These are phyloP conservation scores for Pseudomyrmex flavicornis DNA, from an alignment of 1,140 invertebrate species.

Conservation along the genomic window DNA sequence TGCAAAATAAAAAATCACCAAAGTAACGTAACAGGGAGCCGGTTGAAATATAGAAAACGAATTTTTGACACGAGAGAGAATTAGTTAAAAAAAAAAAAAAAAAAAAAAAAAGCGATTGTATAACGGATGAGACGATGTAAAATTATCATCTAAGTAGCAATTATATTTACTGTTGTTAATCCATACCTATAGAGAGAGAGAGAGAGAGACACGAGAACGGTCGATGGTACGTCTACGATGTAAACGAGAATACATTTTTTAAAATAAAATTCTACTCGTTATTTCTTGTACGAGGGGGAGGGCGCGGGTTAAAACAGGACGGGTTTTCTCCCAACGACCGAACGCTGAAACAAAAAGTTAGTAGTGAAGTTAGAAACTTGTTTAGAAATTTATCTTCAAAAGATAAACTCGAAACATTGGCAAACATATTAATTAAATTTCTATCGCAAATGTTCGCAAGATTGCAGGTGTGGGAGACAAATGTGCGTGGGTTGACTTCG, in stretches of 20 bases:
- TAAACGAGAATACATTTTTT: slow-evolving; percentile 79
- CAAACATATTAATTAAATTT: too few relatives aligned
- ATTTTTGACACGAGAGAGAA: background rate
- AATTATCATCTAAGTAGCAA: slow-evolving; percentile 78
- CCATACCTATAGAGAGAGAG: slow-evolving; percentile 41
- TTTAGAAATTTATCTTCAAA: too few relatives aligned
- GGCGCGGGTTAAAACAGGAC: too few relatives aligned
- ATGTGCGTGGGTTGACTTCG: too few relatives aligned
- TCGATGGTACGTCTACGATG: slow-evolving; percentile 78
- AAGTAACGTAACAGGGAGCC: background rate
- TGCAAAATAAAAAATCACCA: background rate
- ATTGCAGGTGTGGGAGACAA: too few relatives aligned
- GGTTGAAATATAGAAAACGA: background rate
- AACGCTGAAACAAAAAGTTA: too few relatives aligned
- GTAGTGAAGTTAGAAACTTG: too few relatives aligned
- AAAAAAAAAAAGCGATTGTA: too few relatives aligned
- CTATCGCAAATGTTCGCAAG: too few relatives aligned
- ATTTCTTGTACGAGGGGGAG: too few relatives aligned
- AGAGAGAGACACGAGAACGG: slow-evolving; percentile 69
- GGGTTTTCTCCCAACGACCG: too few relatives aligned
- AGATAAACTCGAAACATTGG: too few relatives aligned
- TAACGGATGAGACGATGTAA: slow-evolving; percentile 66
- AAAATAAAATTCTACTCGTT: slow-evolving; percentile 58
- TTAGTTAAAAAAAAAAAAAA: background rate
- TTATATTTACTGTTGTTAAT: slow-evolving; percentile 78